Evolutionary conservation across 2,113 vertebrate species (phyloP).

Genomic region (Elaphurus davidianus): DNA sequence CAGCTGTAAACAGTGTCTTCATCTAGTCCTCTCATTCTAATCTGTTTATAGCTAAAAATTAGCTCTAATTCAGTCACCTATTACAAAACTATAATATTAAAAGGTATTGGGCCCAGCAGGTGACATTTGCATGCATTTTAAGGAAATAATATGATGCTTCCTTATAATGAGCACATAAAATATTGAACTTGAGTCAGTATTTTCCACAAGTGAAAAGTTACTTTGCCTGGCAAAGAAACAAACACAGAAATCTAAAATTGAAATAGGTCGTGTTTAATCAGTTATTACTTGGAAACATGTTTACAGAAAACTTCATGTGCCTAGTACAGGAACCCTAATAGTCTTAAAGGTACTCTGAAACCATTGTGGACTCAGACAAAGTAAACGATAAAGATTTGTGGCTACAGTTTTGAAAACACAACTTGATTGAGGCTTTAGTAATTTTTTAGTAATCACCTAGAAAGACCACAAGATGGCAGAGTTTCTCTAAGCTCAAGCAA

Average conservation of each 20-base stretch:
- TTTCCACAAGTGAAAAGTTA: not conserved
- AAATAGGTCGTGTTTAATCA: not conserved
- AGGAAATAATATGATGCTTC: not conserved
- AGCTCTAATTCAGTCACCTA: not conserved
- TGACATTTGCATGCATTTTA: not conserved
- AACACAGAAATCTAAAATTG: conserved; percentile 3
- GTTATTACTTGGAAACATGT: not conserved
- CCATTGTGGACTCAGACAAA: not conserved
- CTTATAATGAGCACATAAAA: not conserved
- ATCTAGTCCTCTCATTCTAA: not conserved
- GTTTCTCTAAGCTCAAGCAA: conserved; percentile 13
- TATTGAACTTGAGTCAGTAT: not conserved
- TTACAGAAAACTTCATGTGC: not conserved
- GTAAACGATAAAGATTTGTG: not conserved
- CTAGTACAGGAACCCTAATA: not conserved
- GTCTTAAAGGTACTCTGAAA: not conserved
- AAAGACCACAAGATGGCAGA: conserved; percentile 45
- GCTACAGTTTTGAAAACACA: conserved; percentile 4
- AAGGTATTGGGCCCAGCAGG: not conserved
- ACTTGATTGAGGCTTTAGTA: not conserved
- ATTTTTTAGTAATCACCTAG: not conserved
- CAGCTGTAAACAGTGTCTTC: not conserved
- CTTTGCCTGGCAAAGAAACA: not conserved
- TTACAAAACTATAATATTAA: not conserved
- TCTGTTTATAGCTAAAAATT: not conserved